Base-by-base conservation (phyloP, 2,888 invertebrate species). In the Julus scandinavius region DNA sequence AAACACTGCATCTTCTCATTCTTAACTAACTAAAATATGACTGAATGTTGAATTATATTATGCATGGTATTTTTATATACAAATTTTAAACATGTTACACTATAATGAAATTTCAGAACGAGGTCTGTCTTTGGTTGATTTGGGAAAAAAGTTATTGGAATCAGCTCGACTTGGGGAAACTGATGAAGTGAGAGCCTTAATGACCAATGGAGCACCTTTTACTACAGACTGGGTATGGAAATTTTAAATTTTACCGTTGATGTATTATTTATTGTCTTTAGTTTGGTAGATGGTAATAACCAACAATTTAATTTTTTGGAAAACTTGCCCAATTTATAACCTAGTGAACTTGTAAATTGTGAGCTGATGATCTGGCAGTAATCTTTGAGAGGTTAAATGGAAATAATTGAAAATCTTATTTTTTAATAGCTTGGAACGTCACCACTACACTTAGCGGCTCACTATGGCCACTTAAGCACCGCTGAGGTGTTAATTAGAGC, bases 191-290 rank as follows among this genome's bases (percentile, higher is more conserved):
- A 94, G 95, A 89, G 94, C 95, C 85, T 94, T 98, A 89, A 95
- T 98, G 94, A 94, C 95, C 49, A 95, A 95, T 92, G 98, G 98
- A 86, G 97, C 98, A 86, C 97, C 98, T 45, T 97, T 98, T 91
- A 96, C 96, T 13, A 96, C 97, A 2, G 98, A 98, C 92, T 98
- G 98, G 97, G 97, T 97, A 93, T 91, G 92, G 91, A 87, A 29
- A 85, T 45, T n/a, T 29, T 17, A n/a, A 88, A 38, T 87, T 50
- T 89, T 86, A 88, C 11, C 0, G 29, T 40, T 13, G 38, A 83
- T 20, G 11, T 20, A 20, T 15, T 83, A 6, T 83, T 11, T 20
- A 20, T 15, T 83, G 20, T 83, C 72, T 20, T 29, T 11, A 72
- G 29, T 5, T 45, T 45, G 45, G 45, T 45, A 45, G 45, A 45